Evolutionary conservation across 2,888 invertebrate species (phyloP).

Genomic region (Hymenopus coronatus): DNA sequence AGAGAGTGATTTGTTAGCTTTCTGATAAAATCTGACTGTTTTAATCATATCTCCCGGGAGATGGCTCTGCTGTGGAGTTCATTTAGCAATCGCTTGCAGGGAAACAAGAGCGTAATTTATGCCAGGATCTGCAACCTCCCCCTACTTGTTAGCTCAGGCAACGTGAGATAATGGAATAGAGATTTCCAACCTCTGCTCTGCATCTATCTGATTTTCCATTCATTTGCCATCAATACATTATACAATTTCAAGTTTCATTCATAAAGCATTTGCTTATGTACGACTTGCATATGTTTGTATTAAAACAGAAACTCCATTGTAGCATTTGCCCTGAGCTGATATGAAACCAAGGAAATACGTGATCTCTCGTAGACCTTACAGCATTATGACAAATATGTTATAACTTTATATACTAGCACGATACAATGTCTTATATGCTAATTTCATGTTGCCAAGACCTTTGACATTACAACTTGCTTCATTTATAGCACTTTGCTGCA

Average conservation of each 20-base stretch:
- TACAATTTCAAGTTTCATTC: not conserved
- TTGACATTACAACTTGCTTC: too few relatives aligned
- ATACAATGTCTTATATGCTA: too few relatives aligned
- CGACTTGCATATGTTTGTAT: too few relatives aligned
- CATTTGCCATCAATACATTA: not conserved
- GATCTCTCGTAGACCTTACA: too few relatives aligned
- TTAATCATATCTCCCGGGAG: slow-evolving; percentile 2
- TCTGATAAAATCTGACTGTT: not conserved
- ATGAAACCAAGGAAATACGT: too few relatives aligned
- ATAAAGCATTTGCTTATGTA: not conserved
- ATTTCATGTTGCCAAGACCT: too few relatives aligned
- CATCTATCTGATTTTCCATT: not conserved
- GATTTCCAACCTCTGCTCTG: not conserved
- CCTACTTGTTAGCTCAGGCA: not conserved
- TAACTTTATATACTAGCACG: too few relatives aligned
- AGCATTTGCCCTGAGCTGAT: too few relatives aligned
- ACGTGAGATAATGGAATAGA: not conserved
- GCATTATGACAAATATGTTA: too few relatives aligned
- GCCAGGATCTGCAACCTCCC: not conserved
- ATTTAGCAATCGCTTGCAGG: slow-evolving; percentile 1
- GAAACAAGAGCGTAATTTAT: not conserved
- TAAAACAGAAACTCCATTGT: too few relatives aligned
- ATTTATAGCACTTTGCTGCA: too few relatives aligned
- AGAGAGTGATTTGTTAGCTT: slow-evolving; percentile 12
- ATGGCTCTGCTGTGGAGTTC: not conserved